A percentile compares a stretch with the other conserved stretches of the same genome.
Conservation (phyloP, 1,140 invertebrate genomes). For the Leptinotarsa texana region DNA sequence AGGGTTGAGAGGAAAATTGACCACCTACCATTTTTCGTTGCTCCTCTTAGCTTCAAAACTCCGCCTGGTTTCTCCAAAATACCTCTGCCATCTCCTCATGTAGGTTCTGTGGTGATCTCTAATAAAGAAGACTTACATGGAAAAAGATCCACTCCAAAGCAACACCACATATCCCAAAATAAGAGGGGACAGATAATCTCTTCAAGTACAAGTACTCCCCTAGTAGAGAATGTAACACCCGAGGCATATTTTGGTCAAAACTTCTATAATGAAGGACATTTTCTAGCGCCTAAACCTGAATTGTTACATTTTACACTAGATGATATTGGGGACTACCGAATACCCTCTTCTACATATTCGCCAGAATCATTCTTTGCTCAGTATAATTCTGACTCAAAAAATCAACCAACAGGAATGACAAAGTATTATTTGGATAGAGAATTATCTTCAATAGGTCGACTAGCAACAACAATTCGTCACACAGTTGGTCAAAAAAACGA, state of each 20-base stretch:
- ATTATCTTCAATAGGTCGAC: background rate
- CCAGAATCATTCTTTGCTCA: background rate
- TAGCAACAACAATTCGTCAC: background rate
- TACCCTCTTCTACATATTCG: background rate
- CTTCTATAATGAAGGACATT: conserved; percentile 5
- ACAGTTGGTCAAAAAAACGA: background rate
- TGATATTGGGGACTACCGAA: background rate
- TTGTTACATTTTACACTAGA: background rate
- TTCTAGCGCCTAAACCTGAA: conserved; percentile 9
- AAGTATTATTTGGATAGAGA: background rate
- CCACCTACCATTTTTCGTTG: conserved; percentile 80
- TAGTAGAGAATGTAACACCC: background rate
- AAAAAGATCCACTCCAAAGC: conserved; percentile 24
- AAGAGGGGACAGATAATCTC: background rate
- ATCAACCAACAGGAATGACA: background rate
- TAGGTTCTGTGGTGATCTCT: conserved; percentile 78
- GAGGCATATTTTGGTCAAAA: background rate
- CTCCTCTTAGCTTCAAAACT: conserved; percentile 79
- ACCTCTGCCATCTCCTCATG: conserved; percentile 79
- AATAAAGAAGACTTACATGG: conserved; percentile 28
- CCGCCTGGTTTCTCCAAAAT: conserved; percentile 81
- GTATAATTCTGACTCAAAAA: background rate
- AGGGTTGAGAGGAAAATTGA: conserved; percentile 73
- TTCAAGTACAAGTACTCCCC: background rate
- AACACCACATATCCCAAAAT: conserved; percentile 26